phyloP scores from a whole-genome alignment of 2,888 invertebrate species.

The Molorchus minor region DNA sequence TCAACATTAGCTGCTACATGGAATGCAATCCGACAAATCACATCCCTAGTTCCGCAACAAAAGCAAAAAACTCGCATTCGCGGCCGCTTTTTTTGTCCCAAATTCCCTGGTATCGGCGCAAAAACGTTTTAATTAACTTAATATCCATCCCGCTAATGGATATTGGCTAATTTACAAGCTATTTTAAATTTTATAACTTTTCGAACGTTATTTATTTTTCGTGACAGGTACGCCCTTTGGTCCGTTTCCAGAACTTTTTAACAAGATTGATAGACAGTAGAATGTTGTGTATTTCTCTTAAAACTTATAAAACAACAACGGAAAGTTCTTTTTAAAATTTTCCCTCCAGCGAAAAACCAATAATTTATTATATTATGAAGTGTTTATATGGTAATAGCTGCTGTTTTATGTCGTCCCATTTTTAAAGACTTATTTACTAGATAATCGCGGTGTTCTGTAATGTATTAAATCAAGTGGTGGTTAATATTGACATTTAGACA shows the following conservation, averaged over 20 bases:
- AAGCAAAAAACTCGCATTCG: background rate
- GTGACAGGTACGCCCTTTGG: constrained; percentile 2
- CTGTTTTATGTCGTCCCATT: too few relatives aligned
- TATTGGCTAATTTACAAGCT: background rate
- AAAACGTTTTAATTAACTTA: background rate
- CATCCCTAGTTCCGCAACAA: background rate
- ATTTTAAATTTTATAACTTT: constrained; percentile 6
- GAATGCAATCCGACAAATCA: background rate
- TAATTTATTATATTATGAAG: too few relatives aligned
- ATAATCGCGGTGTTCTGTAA: too few relatives aligned
- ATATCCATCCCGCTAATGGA: background rate
- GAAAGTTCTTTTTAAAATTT: background rate
- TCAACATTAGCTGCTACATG: too few relatives aligned
- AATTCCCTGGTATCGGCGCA: background rate
- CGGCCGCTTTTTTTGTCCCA: background rate
- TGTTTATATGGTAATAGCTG: too few relatives aligned
- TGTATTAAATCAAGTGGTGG: too few relatives aligned
- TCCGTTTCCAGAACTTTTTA: constrained; percentile 2
- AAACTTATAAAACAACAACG: background rate
- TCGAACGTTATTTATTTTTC: constrained; percentile 16
- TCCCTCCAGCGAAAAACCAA: background rate
- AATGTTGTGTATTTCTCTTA: background rate
- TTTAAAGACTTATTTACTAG: too few relatives aligned
- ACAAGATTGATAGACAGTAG: constrained; percentile 10
- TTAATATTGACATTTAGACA: too few relatives aligned